Conservation (phyloP, 2,797 vertebrate species). For the Basileuterus tristriatus region DNA sequence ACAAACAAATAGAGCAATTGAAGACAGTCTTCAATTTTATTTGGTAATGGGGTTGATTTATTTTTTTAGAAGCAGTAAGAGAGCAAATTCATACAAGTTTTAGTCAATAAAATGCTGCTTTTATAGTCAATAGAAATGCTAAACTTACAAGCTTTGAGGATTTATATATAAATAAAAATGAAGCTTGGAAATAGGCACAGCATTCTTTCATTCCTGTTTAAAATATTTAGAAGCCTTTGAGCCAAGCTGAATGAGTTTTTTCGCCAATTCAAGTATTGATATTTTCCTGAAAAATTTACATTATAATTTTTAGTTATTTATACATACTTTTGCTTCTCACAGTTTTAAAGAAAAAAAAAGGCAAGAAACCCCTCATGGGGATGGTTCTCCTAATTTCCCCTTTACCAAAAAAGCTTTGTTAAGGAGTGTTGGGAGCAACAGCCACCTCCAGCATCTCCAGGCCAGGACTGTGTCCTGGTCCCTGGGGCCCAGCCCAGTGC, state of each 20-base stretch:
- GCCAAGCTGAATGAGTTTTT: background rate
- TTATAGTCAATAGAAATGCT: constrained; percentile 27
- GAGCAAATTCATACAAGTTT: constrained; percentile 44
- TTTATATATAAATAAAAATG: constrained; percentile 49
- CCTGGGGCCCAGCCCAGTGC: background rate
- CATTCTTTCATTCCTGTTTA: background rate
- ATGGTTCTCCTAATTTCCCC: background rate
- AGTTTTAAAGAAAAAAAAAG: background rate
- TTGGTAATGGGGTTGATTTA: constrained; percentile 44
- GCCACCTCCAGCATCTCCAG: background rate
- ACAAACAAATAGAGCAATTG: constrained; percentile 46
- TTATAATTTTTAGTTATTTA: background rate
- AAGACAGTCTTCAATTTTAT: constrained; percentile 58
- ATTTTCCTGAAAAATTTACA: background rate
- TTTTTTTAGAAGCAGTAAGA: background rate
- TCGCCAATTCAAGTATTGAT: constrained; percentile 25
- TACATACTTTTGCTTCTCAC: background rate
- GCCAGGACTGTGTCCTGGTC: background rate
- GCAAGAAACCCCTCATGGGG: background rate
- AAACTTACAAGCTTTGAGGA: constrained; percentile 31
- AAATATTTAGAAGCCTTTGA: constrained; percentile 19
- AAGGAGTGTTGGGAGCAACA: background rate
- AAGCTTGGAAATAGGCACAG: background rate
- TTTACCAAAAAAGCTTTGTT: background rate
- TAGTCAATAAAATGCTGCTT: constrained; percentile 46